Evolutionary conservation across 53 echinoderm and acorn worm species (phyloP), one percentile per base, ranked within the genome.

Genomic region (Holothuria leucospilota): DNA sequence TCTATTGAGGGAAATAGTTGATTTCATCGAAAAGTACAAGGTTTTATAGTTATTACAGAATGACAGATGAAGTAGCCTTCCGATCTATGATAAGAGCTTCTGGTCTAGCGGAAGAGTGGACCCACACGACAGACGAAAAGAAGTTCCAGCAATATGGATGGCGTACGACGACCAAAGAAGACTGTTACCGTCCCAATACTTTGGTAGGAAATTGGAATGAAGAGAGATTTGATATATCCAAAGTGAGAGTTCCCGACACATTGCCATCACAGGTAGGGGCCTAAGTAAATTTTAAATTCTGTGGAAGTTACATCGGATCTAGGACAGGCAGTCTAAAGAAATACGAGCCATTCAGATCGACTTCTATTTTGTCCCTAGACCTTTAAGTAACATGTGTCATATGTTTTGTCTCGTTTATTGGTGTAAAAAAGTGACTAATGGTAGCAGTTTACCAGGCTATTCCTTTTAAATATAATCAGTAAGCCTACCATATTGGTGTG

Each of bases 131-230:
- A 42, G 98, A 97, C 63, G 86, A 83, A 13, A 77, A 87, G 26
- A 97, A 97, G 63, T 97, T 97, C 58, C 91, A 89, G 51, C 98
- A 97, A 72, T 97, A 97, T 71, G 98, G 98, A 13, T 97, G 98
- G 98, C 73, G 98, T 52, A 95, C 95, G 0, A 95, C 95, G 1
- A 95, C 95, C 4, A 95, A 97, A 85, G 98, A 97, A 67, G 95
- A 97, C 68, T 95, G 94, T 65, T 97, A 97, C 61, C 87, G 93
- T 14, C 95, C 98, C 18, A 67, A 85, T 28, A 97, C 98, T 9
- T 87, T 97, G 7, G 90, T 97, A 9, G 98, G 98, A 14, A 97
- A 97, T 59, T 95, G 98, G 98, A 95, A 93, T 62, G 98, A 97
- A 82, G 93, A 95, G 72, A 87, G 83, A 15, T 97, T 97, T 60